These are phyloP conservation scores for Neolamprologus falcicula DNA, from an alignment of 2,113 vertebrate species.

Conservation along the genomic window DNA sequence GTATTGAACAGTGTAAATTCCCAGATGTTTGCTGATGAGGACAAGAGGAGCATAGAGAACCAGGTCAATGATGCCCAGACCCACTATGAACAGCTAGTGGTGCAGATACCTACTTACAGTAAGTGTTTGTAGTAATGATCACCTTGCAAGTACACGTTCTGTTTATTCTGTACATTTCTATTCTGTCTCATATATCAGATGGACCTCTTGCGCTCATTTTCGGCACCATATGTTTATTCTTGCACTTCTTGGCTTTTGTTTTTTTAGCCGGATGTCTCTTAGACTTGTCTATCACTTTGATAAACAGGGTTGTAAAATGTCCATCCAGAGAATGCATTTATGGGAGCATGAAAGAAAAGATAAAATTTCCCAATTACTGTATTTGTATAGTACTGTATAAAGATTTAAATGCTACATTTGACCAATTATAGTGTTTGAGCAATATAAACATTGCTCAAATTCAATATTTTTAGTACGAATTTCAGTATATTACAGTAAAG, in stretches of 20 bases:
- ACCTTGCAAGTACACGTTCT: background rate
- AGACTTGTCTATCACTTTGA: background rate
- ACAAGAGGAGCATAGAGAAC: constrained; percentile 79
- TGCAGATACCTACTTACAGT: constrained; percentile 75
- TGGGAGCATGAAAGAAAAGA: background rate
- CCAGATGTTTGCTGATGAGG: constrained; percentile 86
- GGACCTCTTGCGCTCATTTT: background rate
- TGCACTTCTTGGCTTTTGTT: background rate
- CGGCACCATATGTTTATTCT: background rate
- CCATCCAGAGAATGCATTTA: background rate
- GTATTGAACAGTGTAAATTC: constrained; percentile 74
- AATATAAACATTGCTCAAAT: background rate
- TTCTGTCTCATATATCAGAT: background rate
- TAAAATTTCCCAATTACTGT: background rate
- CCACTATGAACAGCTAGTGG: constrained; percentile 81
- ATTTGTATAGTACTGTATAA: background rate
- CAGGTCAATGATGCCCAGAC: constrained; percentile 81
- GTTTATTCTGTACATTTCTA: background rate
- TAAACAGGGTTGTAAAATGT: background rate
- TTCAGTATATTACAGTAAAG: background rate
- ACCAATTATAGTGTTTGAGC: background rate
- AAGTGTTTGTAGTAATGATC: constrained; percentile 7
- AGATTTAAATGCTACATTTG: background rate
- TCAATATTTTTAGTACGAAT: background rate
- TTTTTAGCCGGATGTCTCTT: background rate